Percentiles rank a stretch among this genome's conserved stretches.
These are phyloP conservation scores for Anser brachyrhynchus DNA, from an alignment of 2,113 vertebrate genomes.

Conservation along the genomic window DNA sequence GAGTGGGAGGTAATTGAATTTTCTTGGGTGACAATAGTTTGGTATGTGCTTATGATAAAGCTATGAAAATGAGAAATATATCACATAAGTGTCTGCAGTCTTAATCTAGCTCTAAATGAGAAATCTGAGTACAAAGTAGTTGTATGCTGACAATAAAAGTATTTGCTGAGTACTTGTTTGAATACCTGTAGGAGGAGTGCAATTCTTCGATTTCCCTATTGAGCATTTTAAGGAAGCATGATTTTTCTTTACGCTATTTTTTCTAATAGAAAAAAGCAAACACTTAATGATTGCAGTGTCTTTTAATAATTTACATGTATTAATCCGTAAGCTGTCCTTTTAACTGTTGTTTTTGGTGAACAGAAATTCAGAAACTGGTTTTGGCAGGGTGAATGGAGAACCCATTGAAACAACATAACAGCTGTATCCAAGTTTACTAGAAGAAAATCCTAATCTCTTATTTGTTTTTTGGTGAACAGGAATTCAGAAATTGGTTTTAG, in stretches of 20 bases:
- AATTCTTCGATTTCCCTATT: not conserved
- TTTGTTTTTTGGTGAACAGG: conserved; percentile 82
- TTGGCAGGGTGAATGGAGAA: conserved; percentile 97
- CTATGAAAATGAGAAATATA: not conserved
- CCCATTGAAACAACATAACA: conserved; percentile 98
- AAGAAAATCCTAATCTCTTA: conserved; percentile 95
- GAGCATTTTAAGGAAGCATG: conserved; percentile 9
- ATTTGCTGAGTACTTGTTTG: not conserved
- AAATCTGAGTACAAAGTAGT: not conserved
- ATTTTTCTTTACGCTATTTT: not conserved
- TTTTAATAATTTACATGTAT: conserved; percentile 1
- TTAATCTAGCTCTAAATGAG: not conserved
- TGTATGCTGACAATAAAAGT: not conserved
- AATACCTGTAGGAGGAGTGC: not conserved
- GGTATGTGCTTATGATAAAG: not conserved
- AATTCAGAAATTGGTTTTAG: conserved; percentile 99
- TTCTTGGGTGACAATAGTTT: not conserved
- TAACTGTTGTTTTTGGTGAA: conserved; percentile 64
- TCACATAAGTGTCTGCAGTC: not conserved
- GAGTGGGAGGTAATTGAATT: not conserved
- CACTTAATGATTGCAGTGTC: conserved; percentile 40
- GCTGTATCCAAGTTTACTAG: conserved; percentile 95
- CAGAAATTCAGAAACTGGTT: conserved; percentile 96
- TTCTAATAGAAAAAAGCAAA: not conserved
- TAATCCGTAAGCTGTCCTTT: conserved; percentile 25